These are phyloP conservation scores for Phasia obesa DNA, from an alignment of 2,888 invertebrate species.

Conservation along the genomic window DNA sequence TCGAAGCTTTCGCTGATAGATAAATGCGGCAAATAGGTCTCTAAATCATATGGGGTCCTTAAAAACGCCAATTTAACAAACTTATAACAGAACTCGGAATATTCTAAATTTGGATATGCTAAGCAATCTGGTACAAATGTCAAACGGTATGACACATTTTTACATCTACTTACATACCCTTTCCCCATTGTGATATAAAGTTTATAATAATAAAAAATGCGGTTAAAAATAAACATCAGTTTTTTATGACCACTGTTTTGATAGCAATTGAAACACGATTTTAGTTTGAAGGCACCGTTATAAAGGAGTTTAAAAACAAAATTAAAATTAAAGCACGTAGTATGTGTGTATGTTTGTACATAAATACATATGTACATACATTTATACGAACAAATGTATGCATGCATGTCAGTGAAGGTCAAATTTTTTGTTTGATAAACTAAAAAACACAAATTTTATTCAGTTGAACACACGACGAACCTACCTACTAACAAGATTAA, in stretches of 20 bases:
- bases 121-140: too few relatives aligned
- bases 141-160: too few relatives aligned
- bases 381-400: not conserved
- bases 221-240: slow-evolving; percentile 54
- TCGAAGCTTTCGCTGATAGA: too few relatives aligned
- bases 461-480: not conserved
- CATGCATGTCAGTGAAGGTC: slow-evolving; percentile 47
- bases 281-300: slow-evolving; percentile 26
- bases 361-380: not conserved
- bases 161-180: too few relatives aligned
- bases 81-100: too few relatives aligned
- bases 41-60: too few relatives aligned
- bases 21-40: too few relatives aligned
- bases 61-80: too few relatives aligned
- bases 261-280: slow-evolving; percentile 1
- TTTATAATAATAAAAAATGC: slow-evolving; percentile 38
- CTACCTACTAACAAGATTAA: not conserved
- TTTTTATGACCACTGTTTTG: slow-evolving; percentile 24
- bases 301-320: slow-evolving; percentile 35
- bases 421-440: slow-evolving; percentile 37
- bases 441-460: not conserved
- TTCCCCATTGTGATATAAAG: not conserved
- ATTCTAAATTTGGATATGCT: too few relatives aligned
- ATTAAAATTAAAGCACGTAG: slow-evolving; percentile 1
- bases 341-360: not conserved